Percentiles rank a stretch among this genome's conserved stretches.
These are phyloP conservation scores for Pterois miles DNA, from an alignment of 2,797 vertebrate genomes.

Conservation along the genomic window DNA sequence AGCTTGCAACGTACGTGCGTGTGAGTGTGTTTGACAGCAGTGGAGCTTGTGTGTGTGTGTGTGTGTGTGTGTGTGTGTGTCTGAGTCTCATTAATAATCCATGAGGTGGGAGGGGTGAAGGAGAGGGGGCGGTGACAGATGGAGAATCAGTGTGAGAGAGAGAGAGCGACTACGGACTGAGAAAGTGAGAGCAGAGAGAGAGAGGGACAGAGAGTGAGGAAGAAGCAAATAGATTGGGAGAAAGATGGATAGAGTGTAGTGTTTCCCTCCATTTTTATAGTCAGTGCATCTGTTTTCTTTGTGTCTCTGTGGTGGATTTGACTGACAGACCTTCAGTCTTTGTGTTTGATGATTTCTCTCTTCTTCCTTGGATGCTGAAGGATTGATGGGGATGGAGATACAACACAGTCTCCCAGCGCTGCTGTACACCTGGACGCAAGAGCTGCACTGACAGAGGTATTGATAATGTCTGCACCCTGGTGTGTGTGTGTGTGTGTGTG, in stretches of 20 bases:
- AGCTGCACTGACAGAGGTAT: conserved; percentile 65
- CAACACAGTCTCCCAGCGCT: conserved; percentile 17
- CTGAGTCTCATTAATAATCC: conserved; percentile 76
- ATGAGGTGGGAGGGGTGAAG: conserved; percentile 80
- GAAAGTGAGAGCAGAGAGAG: conserved; percentile 23
- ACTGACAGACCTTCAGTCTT: conserved; percentile 22
- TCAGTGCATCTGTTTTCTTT: neutral
- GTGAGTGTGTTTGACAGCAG: conserved; percentile 45
- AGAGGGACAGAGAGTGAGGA: conserved; percentile 30
- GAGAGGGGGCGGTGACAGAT: conserved; percentile 78
- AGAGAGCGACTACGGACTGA: conserved; percentile 19
- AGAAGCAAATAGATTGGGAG: neutral
- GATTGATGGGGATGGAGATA: conserved; percentile 53
- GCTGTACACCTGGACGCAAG: conserved; percentile 42
- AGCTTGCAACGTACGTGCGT: conserved; percentile 5
- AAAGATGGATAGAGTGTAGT: conserved; percentile 9
- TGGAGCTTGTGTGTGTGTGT: conserved; percentile 29
- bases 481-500: neutral
- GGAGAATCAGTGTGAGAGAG: conserved; percentile 69
- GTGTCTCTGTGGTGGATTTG: conserved; percentile 19
- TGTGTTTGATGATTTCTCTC: conserved; percentile 29
- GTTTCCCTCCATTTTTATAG: neutral
- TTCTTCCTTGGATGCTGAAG: conserved; percentile 46
- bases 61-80: conserved; percentile 30
- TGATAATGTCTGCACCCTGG: neutral